A percentile compares a stretch with the other conserved stretches of the same genome.
phyloP scores from a whole-genome alignment of 2,113 vertebrate species.

The Phaethornis superciliosus region DNA sequence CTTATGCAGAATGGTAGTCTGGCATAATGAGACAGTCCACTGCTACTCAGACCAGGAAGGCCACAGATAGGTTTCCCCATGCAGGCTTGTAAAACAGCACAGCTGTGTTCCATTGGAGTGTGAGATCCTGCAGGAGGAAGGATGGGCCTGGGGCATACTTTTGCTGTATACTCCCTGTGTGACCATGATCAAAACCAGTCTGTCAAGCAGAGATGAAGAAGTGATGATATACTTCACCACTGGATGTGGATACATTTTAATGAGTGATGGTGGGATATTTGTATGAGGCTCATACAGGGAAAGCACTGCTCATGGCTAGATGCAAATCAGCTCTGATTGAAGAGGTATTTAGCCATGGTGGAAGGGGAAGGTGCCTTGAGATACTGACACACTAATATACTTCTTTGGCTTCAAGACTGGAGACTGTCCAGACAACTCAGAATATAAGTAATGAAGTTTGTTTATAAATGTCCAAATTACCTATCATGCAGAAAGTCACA shows the following conservation, averaged over 20 bases:
- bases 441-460: not conserved
- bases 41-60: not conserved
- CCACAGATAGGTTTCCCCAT: not conserved
- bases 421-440: rapidly evolving
- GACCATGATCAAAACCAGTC: not conserved
- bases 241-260: not conserved
- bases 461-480: not conserved
- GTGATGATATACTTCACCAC: not conserved
- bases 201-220: not conserved
- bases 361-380: not conserved
- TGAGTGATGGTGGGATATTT: not conserved
- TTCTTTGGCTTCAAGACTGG: not conserved
- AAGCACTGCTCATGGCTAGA: not conserved
- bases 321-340: not conserved
- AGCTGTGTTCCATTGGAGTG: not conserved
- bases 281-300: not conserved
- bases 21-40: not conserved
- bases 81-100: not conserved
- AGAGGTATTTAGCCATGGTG: not conserved
- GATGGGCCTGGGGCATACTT: not conserved
- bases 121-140: not conserved
- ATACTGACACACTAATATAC: not conserved
- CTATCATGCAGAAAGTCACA: not conserved
- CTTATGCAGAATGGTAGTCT: not conserved
- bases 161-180: not conserved